phyloP scores from a whole-genome alignment of 1,140 invertebrate species.

The Amphibalanus amphitrite region DNA sequence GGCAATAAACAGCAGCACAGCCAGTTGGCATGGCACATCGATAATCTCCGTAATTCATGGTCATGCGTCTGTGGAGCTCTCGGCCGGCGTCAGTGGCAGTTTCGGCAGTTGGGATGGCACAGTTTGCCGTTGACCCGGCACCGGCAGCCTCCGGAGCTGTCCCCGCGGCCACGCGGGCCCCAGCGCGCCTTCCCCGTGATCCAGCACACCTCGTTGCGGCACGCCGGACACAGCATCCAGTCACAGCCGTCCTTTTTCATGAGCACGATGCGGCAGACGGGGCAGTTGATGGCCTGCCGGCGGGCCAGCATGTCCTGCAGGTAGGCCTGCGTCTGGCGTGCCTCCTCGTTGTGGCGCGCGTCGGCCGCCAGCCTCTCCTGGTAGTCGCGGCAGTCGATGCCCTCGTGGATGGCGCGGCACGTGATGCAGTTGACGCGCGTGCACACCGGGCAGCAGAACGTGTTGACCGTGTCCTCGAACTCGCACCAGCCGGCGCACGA shows the following conservation, averaged over 20 bases:
- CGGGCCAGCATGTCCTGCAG: conserved; percentile 51
- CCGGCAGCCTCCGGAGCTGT: conserved; percentile 61
- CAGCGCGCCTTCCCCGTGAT: conserved; percentile 70
- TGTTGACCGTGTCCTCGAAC: conserved; percentile 71
- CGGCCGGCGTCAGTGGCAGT: conserved; percentile 50
- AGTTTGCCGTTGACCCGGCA: conserved; percentile 64
- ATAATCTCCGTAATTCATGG: too few relatives aligned
- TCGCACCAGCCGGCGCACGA: conserved; percentile 81
- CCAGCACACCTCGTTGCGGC: conserved; percentile 91
- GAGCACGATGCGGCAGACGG: conserved; percentile 60
- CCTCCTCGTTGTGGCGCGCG: not conserved
- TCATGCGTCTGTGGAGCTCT: too few relatives aligned
- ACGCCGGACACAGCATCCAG: conserved; percentile 81
- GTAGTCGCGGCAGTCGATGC: not conserved
- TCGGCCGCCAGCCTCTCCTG: conserved; percentile 13
- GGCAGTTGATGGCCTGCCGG: conserved; percentile 72
- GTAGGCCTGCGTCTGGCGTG: conserved; percentile 23
- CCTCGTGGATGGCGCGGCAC: conserved; percentile 38
- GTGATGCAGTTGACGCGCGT: conserved; percentile 62
- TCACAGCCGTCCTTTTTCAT: conserved; percentile 92
- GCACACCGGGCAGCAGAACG: conserved; percentile 72
- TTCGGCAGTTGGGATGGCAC: conserved; percentile 74
- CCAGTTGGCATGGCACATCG: too few relatives aligned
- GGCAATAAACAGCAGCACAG: too few relatives aligned
- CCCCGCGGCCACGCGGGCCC: conserved; percentile 69